phyloP scores from a whole-genome alignment of 2,797 vertebrate species.

The Fringilla coelebs region DNA sequence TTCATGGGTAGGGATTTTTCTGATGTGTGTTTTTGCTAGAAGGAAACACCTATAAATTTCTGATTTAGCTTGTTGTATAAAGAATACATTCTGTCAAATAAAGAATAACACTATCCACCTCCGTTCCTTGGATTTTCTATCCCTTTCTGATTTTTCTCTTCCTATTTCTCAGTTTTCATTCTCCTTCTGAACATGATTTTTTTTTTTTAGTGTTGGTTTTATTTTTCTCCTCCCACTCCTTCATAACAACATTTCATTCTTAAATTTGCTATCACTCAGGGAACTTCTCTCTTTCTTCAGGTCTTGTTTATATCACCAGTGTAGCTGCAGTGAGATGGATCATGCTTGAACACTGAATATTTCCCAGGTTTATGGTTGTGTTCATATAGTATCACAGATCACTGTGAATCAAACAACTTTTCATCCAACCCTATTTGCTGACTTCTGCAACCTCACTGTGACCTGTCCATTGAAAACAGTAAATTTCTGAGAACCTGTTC shows the following conservation, averaged over 20 bases:
- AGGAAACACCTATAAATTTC: constrained; percentile 56
- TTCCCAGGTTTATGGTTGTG: neutral
- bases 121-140: constrained; percentile 35
- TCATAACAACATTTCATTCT: constrained; percentile 58
- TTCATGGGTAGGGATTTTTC: constrained; percentile 9
- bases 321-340: neutral
- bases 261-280: constrained; percentile 21
- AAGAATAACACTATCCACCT: constrained; percentile 57
- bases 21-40: constrained; percentile 50
- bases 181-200: neutral
- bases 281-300: neutral
- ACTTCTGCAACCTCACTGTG: neutral
- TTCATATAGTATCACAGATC: neutral
- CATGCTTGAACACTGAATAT: neutral
- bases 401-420: neutral
- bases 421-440: neutral
- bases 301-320: constrained; percentile 18
- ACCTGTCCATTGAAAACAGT: neutral
- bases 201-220: constrained; percentile 49
- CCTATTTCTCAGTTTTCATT: constrained; percentile 53
- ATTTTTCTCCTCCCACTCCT: constrained; percentile 61
- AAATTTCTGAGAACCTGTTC: neutral
- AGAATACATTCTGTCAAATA: constrained; percentile 63
- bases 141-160: constrained; percentile 40
- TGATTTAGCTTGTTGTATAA: constrained; percentile 53